phyloP scores from a whole-genome alignment of 2,797 vertebrate genomes.

The Falco concolor region DNA sequence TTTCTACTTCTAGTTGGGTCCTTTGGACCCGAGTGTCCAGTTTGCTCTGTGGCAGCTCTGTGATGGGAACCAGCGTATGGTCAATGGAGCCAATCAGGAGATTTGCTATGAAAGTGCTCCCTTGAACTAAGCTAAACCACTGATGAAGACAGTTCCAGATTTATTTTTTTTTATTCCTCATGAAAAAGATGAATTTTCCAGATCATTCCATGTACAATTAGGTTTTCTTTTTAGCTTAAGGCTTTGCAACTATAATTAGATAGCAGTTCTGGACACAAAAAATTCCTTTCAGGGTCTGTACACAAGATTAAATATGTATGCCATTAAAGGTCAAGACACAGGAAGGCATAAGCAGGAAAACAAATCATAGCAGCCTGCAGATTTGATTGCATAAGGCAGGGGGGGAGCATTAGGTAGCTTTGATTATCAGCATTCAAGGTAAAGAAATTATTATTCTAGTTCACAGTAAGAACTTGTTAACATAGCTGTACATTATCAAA shows the following conservation, averaged over 20 bases:
- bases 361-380: neutral
- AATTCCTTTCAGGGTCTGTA: neutral
- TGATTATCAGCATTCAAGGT: neutral
- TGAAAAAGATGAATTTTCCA: neutral
- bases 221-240: neutral
- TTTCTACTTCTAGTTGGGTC: neutral
- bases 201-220: neutral
- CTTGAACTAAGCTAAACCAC: neutral
- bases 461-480: neutral
- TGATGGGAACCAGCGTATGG: neutral
- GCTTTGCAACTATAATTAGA: neutral
- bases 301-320: neutral
- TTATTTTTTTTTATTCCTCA: neutral
- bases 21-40: no score
- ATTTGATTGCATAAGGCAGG: neutral
- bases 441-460: neutral
- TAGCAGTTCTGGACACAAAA: neutral
- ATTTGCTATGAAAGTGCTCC: neutral
- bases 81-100: neutral
- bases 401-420: neutral
- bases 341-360: neutral
- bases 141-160: neutral
- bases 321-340: neutral
- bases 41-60: neutral
- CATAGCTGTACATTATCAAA: neutral